phyloP scores from a whole-genome alignment of 1,140 invertebrate genomes.

The Metopolophium dirhodum region DNA sequence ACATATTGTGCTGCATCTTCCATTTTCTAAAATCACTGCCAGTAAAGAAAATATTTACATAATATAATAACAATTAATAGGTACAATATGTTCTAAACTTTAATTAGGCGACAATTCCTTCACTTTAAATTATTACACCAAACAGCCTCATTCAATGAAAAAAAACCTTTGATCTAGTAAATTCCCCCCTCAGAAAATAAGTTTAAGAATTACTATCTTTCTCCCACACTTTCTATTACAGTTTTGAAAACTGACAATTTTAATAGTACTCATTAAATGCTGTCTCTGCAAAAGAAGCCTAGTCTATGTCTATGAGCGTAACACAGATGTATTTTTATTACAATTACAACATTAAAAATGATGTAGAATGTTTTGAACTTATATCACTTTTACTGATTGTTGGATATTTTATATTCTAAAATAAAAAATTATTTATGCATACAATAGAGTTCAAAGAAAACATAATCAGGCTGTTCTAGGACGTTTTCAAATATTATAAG shows the following conservation, averaged over 20 bases:
- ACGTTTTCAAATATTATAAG: not conserved
- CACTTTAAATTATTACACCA: not conserved
- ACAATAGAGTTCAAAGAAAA: not conserved
- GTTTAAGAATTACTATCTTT: not conserved
- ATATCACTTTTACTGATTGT: not conserved
- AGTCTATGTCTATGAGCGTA: not conserved
- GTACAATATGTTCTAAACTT: not conserved
- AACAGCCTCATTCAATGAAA: not conserved
- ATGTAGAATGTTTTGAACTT: not conserved
- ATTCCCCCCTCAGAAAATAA: not conserved
- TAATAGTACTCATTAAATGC: not conserved
- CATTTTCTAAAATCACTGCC: not conserved
- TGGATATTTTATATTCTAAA: not conserved
- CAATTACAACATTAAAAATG: not conserved
- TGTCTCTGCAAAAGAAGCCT: not conserved
- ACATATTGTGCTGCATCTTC: not conserved
- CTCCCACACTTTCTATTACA: not conserved
- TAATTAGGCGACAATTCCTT: not conserved
- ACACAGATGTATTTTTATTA: not conserved
- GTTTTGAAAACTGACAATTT: not conserved
- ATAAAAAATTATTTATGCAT: not conserved
- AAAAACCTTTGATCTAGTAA: not conserved
- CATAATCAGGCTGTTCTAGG: not conserved
- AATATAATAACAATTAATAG: not conserved
- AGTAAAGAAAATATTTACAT: not conserved